These are phyloP conservation scores for Caligus rogercresseyi DNA, from an alignment of 1,140 invertebrate species.

Conservation along the genomic window DNA sequence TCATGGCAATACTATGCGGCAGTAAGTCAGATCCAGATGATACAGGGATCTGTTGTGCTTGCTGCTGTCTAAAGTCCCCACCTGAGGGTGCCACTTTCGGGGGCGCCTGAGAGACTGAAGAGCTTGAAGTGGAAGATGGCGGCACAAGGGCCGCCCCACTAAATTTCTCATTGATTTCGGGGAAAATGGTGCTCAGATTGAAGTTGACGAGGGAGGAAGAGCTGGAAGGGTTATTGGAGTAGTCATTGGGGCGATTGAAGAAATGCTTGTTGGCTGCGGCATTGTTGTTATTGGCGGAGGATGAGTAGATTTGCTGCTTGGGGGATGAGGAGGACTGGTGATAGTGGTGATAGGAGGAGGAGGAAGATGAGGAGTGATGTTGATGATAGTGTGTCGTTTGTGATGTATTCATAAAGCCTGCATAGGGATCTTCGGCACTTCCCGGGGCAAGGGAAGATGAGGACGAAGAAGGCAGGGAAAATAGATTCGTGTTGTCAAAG, in stretches of 20 bases:
- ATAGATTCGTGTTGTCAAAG: neutral
- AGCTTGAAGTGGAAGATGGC: neutral
- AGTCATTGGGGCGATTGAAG: no score
- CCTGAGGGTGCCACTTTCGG: neutral
- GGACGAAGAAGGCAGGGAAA: neutral
- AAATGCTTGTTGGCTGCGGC: no score
- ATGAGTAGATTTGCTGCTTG: neutral
- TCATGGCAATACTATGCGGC: constrained; percentile 7
- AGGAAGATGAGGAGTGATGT: neutral
- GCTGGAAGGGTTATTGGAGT: neutral
- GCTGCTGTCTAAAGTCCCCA: neutral
- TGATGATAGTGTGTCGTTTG: neutral
- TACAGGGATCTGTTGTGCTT: neutral
- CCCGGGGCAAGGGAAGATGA: no score
- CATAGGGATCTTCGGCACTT: neutral
- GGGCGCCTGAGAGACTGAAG: neutral
- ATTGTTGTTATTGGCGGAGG: no score
- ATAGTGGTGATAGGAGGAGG: neutral
- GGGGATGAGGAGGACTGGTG: neutral
- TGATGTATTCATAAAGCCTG: neutral
- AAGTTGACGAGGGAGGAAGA: constrained; percentile 10
- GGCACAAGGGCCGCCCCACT: neutral
- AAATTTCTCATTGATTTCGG: constrained; percentile 12
- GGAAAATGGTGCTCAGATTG: constrained; percentile 20
- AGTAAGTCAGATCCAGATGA: constrained; percentile 1